Percentiles rank a stretch among this genome's conserved stretches.
These are phyloP conservation scores for Periplaneta americana DNA, from an alignment of 1,140 invertebrate genomes.

Conservation along the genomic window DNA sequence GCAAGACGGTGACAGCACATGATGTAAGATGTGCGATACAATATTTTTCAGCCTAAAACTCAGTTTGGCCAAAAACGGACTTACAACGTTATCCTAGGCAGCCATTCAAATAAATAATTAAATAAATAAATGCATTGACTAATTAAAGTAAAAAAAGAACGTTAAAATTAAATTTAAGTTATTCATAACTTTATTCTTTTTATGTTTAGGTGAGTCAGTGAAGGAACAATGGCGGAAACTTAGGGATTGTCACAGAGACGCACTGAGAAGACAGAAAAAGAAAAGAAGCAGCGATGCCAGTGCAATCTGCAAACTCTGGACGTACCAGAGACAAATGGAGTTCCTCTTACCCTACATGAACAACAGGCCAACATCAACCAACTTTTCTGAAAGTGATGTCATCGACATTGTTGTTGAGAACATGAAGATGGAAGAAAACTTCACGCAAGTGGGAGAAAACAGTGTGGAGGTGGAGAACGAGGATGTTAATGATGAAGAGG, in stretches of 20 bases:
- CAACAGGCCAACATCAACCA: neutral
- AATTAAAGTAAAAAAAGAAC: too few species aligned
- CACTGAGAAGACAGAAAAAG: conserved; percentile 19
- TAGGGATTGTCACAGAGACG: conserved; percentile 18
- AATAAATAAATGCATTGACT: too few species aligned
- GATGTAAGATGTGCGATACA: too few species aligned
- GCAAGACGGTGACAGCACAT: too few species aligned
- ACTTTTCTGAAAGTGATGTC: neutral
- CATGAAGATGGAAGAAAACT: neutral
- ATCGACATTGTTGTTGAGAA: neutral
- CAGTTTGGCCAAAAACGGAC: too few species aligned
- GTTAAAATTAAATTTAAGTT: too few species aligned
- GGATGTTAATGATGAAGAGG: neutral
- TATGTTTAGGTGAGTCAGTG: conserved; percentile 11
- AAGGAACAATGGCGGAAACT: conserved; percentile 21
- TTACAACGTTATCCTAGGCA: too few species aligned
- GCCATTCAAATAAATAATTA: too few species aligned
- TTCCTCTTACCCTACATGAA: conserved; percentile 9
- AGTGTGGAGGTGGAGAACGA: neutral
- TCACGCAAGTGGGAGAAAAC: neutral
- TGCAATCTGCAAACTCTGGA: conserved; percentile 17
- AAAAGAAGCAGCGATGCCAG: conserved; percentile 16
- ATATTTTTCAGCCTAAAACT: too few species aligned
- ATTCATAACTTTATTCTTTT: too few species aligned
- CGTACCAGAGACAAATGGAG: conserved; percentile 19